A percentile compares a stretch with the other conserved stretches of the same genome.
Conservation (phyloP, 2,113 vertebrate genomes). For the Urocynchramus pylzowi region DNA sequence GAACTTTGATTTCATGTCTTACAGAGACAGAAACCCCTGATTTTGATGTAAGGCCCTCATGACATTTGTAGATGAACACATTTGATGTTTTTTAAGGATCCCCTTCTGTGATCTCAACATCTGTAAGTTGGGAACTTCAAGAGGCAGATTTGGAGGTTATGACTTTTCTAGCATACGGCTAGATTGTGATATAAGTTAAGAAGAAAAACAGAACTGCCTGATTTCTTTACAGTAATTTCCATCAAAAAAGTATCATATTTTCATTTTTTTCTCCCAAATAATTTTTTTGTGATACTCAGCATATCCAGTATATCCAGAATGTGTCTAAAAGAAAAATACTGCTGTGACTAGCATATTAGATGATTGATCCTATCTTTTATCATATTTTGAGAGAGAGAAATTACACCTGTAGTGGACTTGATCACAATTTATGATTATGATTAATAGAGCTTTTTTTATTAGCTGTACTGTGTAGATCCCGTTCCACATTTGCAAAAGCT, state of each 20-base stretch:
- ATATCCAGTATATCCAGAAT: neutral
- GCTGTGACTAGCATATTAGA: neutral
- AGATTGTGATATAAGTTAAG: neutral
- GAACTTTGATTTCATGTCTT: neutral
- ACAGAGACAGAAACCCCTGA: neutral
- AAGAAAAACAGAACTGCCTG: neutral
- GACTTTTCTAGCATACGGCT: neutral
- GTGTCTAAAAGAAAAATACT: neutral
- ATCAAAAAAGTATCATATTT: neutral
- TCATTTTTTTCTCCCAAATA: neutral
- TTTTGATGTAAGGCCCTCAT: neutral
- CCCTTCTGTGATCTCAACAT: neutral
- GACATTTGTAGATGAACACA: neutral
- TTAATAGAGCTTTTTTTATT: slow-evolving; percentile 4
- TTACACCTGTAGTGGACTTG: slow-evolving; percentile 12
- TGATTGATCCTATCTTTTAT: slow-evolving; percentile 14
- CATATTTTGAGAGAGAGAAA: neutral
- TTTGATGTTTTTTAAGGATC: neutral
- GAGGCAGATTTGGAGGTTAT: neutral
- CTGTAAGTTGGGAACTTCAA: neutral
- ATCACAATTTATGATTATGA: neutral
- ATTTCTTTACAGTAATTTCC: neutral
- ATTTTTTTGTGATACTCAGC: neutral
- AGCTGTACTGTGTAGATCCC: neutral
- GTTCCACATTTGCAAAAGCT: neutral